Conservation (phyloP, 2,797 vertebrate species). For the Ctenochaetus hawaiiensis region DNA sequence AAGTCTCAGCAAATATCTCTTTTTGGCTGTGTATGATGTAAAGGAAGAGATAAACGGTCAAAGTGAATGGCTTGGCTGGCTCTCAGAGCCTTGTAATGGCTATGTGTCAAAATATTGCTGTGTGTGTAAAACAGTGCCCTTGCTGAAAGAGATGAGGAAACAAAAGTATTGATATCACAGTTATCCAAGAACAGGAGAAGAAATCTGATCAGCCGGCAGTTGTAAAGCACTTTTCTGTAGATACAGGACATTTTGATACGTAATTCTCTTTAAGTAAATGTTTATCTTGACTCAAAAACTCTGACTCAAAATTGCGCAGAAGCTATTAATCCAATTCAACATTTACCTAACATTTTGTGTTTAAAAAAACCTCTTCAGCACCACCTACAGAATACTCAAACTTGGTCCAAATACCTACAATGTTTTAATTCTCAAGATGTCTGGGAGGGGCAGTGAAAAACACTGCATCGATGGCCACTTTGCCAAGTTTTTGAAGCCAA, state of each 20-base stretch:
- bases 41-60: constrained; percentile 16
- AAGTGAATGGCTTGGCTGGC: constrained; percentile 15
- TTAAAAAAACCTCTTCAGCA: neutral
- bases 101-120: constrained; percentile 32
- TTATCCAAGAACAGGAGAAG: neutral
- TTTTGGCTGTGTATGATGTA: constrained; percentile 27
- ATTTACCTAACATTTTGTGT: neutral
- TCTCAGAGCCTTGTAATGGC: constrained; percentile 6
- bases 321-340: neutral
- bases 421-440: neutral
- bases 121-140: neutral
- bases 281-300: neutral
- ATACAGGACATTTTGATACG: neutral
- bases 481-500: neutral
- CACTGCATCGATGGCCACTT: neutral
- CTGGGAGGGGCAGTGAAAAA: neutral
- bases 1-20: constrained; percentile 36
- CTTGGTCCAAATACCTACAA: neutral
- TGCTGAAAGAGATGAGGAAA: neutral
- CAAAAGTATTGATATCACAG: neutral
- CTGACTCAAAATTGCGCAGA: neutral
- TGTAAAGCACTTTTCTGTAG: no score
- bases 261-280: no score
- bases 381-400: neutral
- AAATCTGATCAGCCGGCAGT: neutral